Percentiles rank a stretch among this genome's conserved stretches.
phyloP scores from a whole-genome alignment of 2,888 invertebrate genomes.

The Lasioglossum leucozonium region DNA sequence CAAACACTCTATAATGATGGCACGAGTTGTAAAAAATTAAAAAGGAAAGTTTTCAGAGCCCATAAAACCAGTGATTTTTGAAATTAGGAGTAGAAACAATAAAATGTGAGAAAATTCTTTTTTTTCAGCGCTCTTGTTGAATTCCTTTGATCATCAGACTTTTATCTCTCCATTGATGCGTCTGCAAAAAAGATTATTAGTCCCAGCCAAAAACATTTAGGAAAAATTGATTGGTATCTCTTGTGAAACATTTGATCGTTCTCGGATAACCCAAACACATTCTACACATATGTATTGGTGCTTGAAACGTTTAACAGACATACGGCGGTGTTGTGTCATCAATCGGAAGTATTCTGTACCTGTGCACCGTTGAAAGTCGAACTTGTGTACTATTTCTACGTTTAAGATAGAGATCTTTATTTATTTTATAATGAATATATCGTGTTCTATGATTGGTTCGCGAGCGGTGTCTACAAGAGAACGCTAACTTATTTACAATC shows the following conservation, averaged over 20 bases:
- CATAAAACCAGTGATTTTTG: too few species aligned
- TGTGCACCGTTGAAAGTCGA: constrained; percentile 46
- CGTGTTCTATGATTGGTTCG: constrained; percentile 33
- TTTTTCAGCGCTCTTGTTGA: too few species aligned
- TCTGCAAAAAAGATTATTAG: neutral
- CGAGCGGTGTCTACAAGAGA: constrained; percentile 28
- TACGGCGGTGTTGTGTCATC: constrained; percentile 42
- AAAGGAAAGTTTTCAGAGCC: too few species aligned
- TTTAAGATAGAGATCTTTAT: constrained; percentile 63
- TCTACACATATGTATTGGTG: constrained; percentile 61
- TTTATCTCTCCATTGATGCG: neutral
- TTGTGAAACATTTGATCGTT: neutral
- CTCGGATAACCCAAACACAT: constrained; percentile 2
- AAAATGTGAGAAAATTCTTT: too few species aligned
- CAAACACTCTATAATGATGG: too few species aligned
- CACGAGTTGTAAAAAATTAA: too few species aligned
- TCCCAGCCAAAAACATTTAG: neutral
- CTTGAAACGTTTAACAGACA: constrained; percentile 47
- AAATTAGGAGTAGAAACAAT: too few species aligned
- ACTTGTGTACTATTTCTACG: constrained; percentile 47
- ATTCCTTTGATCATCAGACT: neutral
- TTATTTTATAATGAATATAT: constrained; percentile 63
- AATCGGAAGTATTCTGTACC: constrained; percentile 69
- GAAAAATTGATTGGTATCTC: neutral
- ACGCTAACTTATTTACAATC: constrained; percentile 6